Evolutionary conservation across 1,140 invertebrate species (phyloP).

Genomic region (Harlomillsia oculata): DNA sequence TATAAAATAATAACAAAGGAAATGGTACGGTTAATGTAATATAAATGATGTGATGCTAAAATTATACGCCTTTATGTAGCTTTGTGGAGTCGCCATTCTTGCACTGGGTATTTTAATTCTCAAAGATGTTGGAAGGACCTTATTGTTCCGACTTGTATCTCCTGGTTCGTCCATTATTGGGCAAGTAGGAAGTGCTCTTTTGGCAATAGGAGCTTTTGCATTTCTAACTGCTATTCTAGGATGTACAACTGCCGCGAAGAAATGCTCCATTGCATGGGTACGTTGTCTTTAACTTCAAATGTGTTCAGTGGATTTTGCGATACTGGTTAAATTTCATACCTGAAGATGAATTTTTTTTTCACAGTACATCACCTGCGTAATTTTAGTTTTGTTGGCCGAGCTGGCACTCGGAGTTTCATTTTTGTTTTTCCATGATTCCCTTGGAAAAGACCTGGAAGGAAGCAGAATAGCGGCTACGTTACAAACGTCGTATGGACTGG

Average conservation of each 20-base stretch:
- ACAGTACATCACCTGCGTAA: slow-evolving; percentile 62
- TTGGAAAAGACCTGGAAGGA: slow-evolving; percentile 58
- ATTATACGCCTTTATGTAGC: slow-evolving; percentile 46
- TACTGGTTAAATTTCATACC: neutral
- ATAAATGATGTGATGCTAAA: too few species aligned
- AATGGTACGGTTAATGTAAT: too few species aligned
- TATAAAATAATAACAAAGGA: neutral
- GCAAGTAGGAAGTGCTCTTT: slow-evolving; percentile 40
- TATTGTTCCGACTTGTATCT: slow-evolving; percentile 55
- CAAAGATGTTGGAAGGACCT: slow-evolving; percentile 54
- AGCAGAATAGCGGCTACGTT: slow-evolving; percentile 57
- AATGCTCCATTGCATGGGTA: slow-evolving; percentile 57
- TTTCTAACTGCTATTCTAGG: slow-evolving; percentile 57
- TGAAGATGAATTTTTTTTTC: slow-evolving; percentile 36
- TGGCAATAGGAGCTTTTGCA: slow-evolving; percentile 52
- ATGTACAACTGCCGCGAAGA: slow-evolving; percentile 64
- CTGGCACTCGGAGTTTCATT: slow-evolving; percentile 60
- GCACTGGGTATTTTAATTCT: slow-evolving; percentile 58
- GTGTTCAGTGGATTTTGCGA: too few species aligned
- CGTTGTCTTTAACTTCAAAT: too few species aligned
- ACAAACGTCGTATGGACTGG: slow-evolving; percentile 63
- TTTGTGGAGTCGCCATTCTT: slow-evolving; percentile 57
- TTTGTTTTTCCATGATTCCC: slow-evolving; percentile 65
- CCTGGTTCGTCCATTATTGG: slow-evolving; percentile 43
- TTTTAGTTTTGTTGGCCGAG: slow-evolving; percentile 58